Conservation (phyloP, 2,888 invertebrate species). For the Spisula subtruncata region DNA sequence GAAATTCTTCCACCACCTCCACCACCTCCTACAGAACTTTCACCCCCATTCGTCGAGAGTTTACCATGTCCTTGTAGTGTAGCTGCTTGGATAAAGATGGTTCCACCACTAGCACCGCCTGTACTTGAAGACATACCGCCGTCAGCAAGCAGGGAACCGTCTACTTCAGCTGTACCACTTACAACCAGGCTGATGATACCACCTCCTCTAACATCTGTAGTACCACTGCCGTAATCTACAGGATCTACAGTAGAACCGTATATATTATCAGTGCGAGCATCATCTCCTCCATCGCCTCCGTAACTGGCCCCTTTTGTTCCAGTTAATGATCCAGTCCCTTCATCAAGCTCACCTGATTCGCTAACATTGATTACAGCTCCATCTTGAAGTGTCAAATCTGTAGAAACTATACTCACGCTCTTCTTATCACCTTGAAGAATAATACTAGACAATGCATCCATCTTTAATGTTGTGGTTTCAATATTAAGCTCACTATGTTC, state of each 20-base stretch:
- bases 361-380: conserved; percentile 50
- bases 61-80: conserved; percentile 76
- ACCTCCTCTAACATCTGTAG: conserved; percentile 71
- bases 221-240: conserved; percentile 73
- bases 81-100: conserved; percentile 67
- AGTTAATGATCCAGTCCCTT: conserved; percentile 59
- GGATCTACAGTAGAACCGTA: conserved; percentile 73
- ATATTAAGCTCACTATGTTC: conserved; percentile 35
- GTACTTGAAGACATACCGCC: conserved; percentile 58
- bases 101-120: conserved; percentile 54
- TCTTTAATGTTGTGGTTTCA: conserved; percentile 42
- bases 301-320: conserved; percentile 72
- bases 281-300: conserved; percentile 79
- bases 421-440: conserved; percentile 49
- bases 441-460: conserved; percentile 54
- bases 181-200: conserved; percentile 71
- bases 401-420: conserved; percentile 37
- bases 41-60: conserved; percentile 74
- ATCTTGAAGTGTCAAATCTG: conserved; percentile 52
- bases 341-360: conserved; percentile 61
- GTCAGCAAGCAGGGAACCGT: conserved; percentile 73
- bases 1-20: conserved; percentile 78
- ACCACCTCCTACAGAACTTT: conserved; percentile 74
- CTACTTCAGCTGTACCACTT: conserved; percentile 61
- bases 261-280: conserved; percentile 68